Percentiles rank a stretch among this genome's conserved stretches.
phyloP scores from a whole-genome alignment of 2,888 invertebrate genomes.

The Venustoraphidia nigricollis region DNA sequence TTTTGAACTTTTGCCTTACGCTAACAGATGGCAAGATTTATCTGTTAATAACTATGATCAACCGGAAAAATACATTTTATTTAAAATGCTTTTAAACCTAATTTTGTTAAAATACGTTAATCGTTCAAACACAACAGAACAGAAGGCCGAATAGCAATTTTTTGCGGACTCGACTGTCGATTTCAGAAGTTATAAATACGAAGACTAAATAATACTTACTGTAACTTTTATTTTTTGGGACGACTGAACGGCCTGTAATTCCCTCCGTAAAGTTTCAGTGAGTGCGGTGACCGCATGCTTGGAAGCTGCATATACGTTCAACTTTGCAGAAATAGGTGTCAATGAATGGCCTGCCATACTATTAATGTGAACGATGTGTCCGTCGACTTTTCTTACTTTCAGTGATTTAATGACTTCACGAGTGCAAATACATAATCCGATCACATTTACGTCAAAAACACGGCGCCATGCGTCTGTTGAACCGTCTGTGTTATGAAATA shows the following conservation, averaged over 20 bases:
- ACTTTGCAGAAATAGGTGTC: neutral
- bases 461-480: neutral
- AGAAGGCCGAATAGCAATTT: too few species aligned
- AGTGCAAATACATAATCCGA: constrained; percentile 3
- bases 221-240: constrained; percentile 20
- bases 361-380: constrained; percentile 15
- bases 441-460: constrained; percentile 2
- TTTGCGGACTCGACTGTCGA: too few species aligned
- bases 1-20: too few species aligned
- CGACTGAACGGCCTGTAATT: constrained; percentile 18
- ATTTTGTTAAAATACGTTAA: too few species aligned
- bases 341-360: constrained; percentile 9
- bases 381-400: constrained; percentile 5
- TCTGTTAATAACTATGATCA: too few species aligned
- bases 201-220: constrained; percentile 8
- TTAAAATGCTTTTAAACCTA: too few species aligned
- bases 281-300: constrained; percentile 29
- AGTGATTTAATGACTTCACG: constrained; percentile 6
- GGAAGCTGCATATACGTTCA: constrained; percentile 25
- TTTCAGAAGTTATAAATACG: too few species aligned
- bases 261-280: constrained; percentile 26
- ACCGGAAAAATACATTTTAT: too few species aligned
- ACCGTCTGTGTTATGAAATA: neutral
- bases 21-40: too few species aligned
- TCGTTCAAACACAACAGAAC: too few species aligned